These are phyloP conservation scores for Drosophila hamatofila DNA, from an alignment of 2,888 invertebrate species.

Conservation along the genomic window DNA sequence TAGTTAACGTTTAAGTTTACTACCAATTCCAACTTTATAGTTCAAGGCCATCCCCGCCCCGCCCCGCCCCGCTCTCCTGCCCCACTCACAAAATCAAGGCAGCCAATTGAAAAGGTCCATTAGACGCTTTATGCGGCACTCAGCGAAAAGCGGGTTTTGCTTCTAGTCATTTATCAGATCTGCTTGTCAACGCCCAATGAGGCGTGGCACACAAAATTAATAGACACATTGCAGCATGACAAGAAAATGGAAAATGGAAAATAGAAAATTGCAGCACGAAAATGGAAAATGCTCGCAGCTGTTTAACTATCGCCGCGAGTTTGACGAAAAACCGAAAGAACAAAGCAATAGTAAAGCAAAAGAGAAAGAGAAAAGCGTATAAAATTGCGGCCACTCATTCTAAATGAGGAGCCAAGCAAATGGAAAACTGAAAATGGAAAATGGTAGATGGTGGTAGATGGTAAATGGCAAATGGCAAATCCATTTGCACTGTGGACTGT, in stretches of 20 bases:
- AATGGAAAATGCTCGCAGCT: constrained; percentile 29
- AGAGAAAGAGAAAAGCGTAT: constrained; percentile 26
- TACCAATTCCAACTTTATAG: not conserved
- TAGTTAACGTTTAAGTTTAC: not conserved
- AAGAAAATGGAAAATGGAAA: constrained; percentile 32
- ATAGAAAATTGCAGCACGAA: constrained; percentile 34
- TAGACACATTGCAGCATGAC: constrained; percentile 53
- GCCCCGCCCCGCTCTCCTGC: not conserved
- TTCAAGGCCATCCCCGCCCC: constrained; percentile 15
- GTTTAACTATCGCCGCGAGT: constrained; percentile 22
- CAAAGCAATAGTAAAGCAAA: constrained; percentile 5
- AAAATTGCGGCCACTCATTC: constrained; percentile 58
- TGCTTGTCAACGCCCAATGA: constrained; percentile 59
- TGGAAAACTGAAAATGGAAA: constrained; percentile 58
- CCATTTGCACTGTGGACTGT: constrained; percentile 73
- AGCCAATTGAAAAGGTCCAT: constrained; percentile 62
- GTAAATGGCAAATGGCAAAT: constrained; percentile 44
- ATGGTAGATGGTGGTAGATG: constrained; percentile 42
- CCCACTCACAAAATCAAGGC: constrained; percentile 49
- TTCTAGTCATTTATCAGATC: constrained; percentile 61
- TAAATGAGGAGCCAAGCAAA: constrained; percentile 68
- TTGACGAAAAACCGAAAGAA: constrained; percentile 32
- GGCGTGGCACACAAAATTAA: constrained; percentile 64
- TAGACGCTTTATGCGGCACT: constrained; percentile 48
- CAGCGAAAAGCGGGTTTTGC: constrained; percentile 33